Evolutionary conservation across 2,113 vertebrate species (phyloP).

Genomic region (Hiodon tergisus): DNA sequence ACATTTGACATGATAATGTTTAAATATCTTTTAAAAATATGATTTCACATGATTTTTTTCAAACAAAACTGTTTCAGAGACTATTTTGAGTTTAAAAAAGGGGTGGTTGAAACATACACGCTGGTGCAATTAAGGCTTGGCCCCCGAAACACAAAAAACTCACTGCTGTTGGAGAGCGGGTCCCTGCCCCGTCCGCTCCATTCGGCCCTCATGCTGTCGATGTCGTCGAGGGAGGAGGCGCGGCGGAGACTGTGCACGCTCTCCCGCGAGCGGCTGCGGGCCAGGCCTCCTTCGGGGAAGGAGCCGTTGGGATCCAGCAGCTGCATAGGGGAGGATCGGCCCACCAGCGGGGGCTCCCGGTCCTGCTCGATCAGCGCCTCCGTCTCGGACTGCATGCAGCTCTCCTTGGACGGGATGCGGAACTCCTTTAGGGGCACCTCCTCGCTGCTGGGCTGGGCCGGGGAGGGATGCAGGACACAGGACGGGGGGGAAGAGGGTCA

Average conservation of each 20-base stretch:
- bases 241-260: conserved; percentile 71
- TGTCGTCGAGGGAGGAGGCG: conserved; percentile 78
- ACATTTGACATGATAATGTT: too few relatives aligned
- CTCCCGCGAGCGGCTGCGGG: conserved; percentile 56
- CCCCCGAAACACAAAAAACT: conserved; percentile 25
- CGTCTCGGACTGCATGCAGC: conserved; percentile 72
- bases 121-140: background rate
- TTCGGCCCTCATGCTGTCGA: conserved; percentile 71
- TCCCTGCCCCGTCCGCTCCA: conserved; percentile 67
- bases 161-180: conserved; percentile 62
- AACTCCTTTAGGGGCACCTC: conserved; percentile 76
- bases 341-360: conserved; percentile 48
- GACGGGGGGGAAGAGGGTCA: background rate
- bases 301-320: conserved; percentile 54
- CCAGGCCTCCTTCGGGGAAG: conserved; percentile 52
- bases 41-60: too few relatives aligned
- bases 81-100: background rate
- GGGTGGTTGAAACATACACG: background rate
- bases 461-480: background rate
- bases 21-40: too few relatives aligned
- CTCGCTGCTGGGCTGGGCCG: conserved; percentile 66
- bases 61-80: background rate
- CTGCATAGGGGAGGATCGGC: conserved; percentile 47
- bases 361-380: conserved; percentile 79
- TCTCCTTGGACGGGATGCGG: conserved; percentile 65